Percentiles rank a stretch among this genome's conserved stretches.
Conservation (phyloP, 2,797 vertebrate genomes). For the Rhabdophis nuchalis region DNA sequence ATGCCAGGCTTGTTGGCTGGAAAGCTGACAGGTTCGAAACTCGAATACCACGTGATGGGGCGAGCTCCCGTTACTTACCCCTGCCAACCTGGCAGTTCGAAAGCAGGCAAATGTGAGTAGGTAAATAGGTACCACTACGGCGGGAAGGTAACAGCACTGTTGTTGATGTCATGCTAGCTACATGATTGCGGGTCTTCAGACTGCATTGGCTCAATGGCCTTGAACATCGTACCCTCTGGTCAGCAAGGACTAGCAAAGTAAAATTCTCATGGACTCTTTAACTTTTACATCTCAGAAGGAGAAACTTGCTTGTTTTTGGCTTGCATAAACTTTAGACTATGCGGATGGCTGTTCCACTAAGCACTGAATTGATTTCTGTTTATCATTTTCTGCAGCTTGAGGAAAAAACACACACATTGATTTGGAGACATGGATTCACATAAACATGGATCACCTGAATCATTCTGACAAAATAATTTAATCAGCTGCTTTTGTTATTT, state of each 20-base stretch:
- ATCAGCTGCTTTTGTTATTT: neutral
- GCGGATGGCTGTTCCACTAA: neutral
- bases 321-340: neutral
- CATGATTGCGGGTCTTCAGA: neutral
- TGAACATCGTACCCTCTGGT: neutral
- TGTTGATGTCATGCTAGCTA: neutral
- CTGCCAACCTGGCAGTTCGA: neutral
- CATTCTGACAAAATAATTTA: neutral
- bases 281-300: neutral
- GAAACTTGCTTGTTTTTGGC: neutral
- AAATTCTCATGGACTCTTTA: neutral
- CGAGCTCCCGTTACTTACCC: neutral
- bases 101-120: neutral
- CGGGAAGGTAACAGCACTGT: neutral
- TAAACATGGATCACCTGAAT: neutral
- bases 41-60: neutral
- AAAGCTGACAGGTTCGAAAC: neutral
- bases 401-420: neutral
- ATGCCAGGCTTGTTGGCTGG: neutral
- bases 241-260: neutral
- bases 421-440: neutral
- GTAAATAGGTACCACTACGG: neutral
- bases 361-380: neutral
- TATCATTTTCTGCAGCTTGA: neutral
- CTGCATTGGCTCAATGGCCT: neutral